These are phyloP conservation scores for Noctua pronuba DNA, from an alignment of 2,888 invertebrate genomes.

Conservation along the genomic window DNA sequence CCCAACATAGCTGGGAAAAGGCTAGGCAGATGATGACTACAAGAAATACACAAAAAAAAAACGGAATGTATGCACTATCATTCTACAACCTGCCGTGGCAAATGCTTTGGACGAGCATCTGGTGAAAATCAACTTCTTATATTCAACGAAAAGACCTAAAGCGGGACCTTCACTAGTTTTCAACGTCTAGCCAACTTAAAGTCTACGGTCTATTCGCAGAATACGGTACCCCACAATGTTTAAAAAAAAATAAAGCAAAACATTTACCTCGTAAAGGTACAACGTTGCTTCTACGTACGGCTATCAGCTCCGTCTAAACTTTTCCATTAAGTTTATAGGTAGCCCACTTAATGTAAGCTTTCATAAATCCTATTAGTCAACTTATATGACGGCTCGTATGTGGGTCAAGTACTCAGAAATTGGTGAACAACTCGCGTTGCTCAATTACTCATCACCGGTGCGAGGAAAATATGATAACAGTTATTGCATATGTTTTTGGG, in stretches of 20 bases:
- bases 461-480: constrained; percentile 27
- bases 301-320: constrained; percentile 27
- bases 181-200: constrained; percentile 2
- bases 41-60: too few species aligned
- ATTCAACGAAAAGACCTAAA: neutral
- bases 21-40: too few species aligned
- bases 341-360: constrained; percentile 48
- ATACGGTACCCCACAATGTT: constrained; percentile 4
- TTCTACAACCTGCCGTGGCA: neutral
- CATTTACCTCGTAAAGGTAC: constrained; percentile 16
- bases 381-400: constrained; percentile 62
- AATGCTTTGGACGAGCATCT: neutral
- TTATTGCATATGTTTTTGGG: neutral
- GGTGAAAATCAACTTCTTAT: neutral
- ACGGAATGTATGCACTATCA: neutral
- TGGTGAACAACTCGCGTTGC: constrained; percentile 71
- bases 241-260: constrained; percentile 15
- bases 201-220: constrained; percentile 10
- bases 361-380: constrained; percentile 71
- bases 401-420: constrained; percentile 84
- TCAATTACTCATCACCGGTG: constrained; percentile 74
- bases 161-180: neutral
- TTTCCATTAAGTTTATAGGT: constrained; percentile 51
- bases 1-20: too few species aligned
- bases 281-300: constrained; percentile 2